phyloP scores from a whole-genome alignment of 2,888 invertebrate genomes.

The Drosophila yooni region DNA sequence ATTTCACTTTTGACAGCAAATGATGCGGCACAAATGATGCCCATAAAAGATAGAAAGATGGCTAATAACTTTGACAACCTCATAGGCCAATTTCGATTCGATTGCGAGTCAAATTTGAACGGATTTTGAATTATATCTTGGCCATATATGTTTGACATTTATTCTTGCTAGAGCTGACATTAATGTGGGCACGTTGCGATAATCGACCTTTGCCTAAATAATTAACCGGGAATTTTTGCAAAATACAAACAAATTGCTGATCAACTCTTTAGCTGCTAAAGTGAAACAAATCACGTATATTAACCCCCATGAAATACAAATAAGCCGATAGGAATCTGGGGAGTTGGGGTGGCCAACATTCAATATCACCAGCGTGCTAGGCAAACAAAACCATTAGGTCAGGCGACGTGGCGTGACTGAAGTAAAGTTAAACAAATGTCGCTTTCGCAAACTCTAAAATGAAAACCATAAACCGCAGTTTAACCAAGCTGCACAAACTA shows the following conservation, averaged over 20 bases:
- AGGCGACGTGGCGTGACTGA: constrained; percentile 66
- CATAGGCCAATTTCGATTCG: not conserved
- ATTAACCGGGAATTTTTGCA: constrained; percentile 11
- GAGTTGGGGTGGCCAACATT: constrained; percentile 10
- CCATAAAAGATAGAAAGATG: not conserved
- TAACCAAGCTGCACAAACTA: not conserved
- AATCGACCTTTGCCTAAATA: constrained; percentile 21
- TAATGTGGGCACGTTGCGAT: not conserved
- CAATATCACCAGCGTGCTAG: constrained; percentile 21
- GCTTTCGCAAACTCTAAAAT: constrained; percentile 19
- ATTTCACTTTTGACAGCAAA: constrained; percentile 14
- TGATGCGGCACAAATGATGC: constrained; percentile 10
- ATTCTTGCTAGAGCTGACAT: not conserved
- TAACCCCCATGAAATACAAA: constrained; percentile 29
- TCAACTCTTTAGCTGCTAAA: constrained; percentile 25
- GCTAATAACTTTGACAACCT: not conserved
- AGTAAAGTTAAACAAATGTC: constrained; percentile 29
- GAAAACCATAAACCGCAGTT: constrained; percentile 9
- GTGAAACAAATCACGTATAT: constrained; percentile 37
- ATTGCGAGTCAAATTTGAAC: not conserved
- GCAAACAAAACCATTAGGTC: constrained; percentile 55
- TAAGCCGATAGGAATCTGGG: constrained; percentile 44
- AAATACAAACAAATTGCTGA: constrained; percentile 17
- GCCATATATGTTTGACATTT: not conserved
- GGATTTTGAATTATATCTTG: not conserved